Evolutionary conservation across 2,888 invertebrate species (phyloP).

Genomic region (Elysia crispata): DNA sequence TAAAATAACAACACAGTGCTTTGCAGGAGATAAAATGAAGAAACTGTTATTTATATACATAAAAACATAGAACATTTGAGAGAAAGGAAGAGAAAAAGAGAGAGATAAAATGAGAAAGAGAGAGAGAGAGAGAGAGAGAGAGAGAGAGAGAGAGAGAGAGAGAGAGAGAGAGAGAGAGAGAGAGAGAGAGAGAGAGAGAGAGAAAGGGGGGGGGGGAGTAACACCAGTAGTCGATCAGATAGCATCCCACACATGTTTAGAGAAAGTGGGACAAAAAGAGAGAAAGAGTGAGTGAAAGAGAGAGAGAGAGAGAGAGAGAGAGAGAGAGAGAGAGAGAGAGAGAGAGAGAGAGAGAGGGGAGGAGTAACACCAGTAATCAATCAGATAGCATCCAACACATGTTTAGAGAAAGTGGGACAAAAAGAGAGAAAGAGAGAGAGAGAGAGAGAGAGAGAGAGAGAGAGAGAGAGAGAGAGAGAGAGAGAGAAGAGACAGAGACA

Average conservation of each 20-base stretch:
- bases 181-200: too few species aligned
- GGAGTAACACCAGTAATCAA: background rate
- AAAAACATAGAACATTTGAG: too few species aligned
- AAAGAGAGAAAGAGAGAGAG: slow-evolving; percentile 26
- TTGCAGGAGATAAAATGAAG: too few species aligned
- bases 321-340: too few species aligned
- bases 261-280: slow-evolving; percentile 21
- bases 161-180: too few species aligned
- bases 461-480: too few species aligned
- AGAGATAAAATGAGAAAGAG: slow-evolving; percentile 5
- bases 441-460: background rate
- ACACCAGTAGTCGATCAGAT: background rate
- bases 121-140: background rate
- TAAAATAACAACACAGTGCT: too few species aligned
- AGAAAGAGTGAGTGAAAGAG: slow-evolving; percentile 15
- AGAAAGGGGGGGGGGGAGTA: background rate
- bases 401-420: slow-evolving; percentile 6
- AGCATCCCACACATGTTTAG: background rate
- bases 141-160: background rate
- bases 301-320: background rate
- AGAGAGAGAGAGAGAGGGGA: background rate
- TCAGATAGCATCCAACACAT: background rate
- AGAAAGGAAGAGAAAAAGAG: background rate
- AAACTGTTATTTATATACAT: too few species aligned
- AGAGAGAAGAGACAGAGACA: too few species aligned